Conservation (phyloP, 2,888 invertebrate genomes). For the Tetramorium bicarinatum region DNA sequence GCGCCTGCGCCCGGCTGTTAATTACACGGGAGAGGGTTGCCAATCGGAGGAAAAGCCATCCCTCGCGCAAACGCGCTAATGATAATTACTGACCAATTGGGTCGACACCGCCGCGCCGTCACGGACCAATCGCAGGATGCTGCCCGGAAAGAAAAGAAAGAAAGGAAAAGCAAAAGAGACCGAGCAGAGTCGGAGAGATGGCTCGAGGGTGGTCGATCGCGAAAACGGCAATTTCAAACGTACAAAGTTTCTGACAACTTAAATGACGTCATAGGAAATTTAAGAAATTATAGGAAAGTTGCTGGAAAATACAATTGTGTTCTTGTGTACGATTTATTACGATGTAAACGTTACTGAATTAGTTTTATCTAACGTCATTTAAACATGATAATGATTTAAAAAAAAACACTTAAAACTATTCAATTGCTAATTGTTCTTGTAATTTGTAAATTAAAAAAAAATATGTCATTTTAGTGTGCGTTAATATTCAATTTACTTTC, state of each 20-base stretch:
- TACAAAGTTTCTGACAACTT: neutral
- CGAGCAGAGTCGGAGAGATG: neutral
- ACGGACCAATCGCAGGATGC: slow-evolving; percentile 71
- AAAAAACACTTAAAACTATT: neutral
- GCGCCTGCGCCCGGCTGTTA: slow-evolving; percentile 83
- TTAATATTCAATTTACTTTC: neutral
- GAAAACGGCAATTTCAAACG: neutral
- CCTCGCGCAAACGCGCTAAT: slow-evolving; percentile 80
- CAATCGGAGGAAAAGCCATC: slow-evolving; percentile 77
- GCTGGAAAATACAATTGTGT: neutral
- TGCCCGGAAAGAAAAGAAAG: slow-evolving; percentile 42
- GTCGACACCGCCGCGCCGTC: slow-evolving; percentile 62
- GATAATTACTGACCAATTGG: slow-evolving; percentile 84
- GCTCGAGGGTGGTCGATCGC: slow-evolving; percentile 17
- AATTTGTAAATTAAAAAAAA: slow-evolving; percentile 4
- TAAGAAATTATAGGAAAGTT: neutral
- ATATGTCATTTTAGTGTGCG: neutral
- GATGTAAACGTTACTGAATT: neutral
- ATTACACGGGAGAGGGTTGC: slow-evolving; percentile 84
- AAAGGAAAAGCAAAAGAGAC: slow-evolving; percentile 33
- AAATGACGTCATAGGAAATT: neutral
- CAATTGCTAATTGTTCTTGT: neutral
- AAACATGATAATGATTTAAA: neutral
- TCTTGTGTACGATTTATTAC: neutral
- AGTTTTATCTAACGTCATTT: neutral